Conservation (phyloP, 2,113 vertebrate genomes). For the Actenoides lindsayi region DNA sequence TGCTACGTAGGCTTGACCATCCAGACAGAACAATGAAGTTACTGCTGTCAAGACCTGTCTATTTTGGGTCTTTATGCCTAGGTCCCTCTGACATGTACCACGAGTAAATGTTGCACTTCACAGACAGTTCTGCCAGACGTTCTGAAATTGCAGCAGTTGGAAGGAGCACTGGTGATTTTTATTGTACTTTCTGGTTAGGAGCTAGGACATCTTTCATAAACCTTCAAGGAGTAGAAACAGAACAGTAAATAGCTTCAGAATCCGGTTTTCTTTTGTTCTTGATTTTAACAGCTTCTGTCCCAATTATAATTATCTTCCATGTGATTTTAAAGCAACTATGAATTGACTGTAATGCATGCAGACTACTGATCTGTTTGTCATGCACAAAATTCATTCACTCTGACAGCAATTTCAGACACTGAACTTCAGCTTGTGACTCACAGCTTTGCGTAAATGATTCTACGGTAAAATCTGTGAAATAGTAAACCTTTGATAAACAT, state of each 20-base stretch:
- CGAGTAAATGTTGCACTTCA: background rate
- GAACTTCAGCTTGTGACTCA: constrained; percentile 56
- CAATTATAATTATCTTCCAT: constrained; percentile 42
- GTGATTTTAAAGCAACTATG: constrained; percentile 62
- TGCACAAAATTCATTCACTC: constrained; percentile 58
- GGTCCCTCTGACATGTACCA: background rate
- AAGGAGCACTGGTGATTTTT: background rate
- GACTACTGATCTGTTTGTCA: constrained; percentile 41
- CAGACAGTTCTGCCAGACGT: background rate
- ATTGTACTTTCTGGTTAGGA: background rate
- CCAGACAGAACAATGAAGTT: background rate
- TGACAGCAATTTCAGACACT: constrained; percentile 25
- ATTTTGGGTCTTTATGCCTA: background rate
- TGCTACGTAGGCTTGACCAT: background rate
- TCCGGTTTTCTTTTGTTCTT: constrained; percentile 36
- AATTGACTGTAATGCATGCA: constrained; percentile 50
- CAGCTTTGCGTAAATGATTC: constrained; percentile 51
- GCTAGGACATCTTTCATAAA: background rate
- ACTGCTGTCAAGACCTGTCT: background rate
- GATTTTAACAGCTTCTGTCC: constrained; percentile 24
- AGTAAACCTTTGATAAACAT: constrained; percentile 27
- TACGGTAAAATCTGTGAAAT: constrained; percentile 49
- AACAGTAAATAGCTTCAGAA: background rate
- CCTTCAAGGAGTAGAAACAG: background rate
- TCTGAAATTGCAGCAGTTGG: background rate